These are phyloP conservation scores for Aricia agestis DNA, from an alignment of 1,140 invertebrate genomes.

Conservation along the genomic window DNA sequence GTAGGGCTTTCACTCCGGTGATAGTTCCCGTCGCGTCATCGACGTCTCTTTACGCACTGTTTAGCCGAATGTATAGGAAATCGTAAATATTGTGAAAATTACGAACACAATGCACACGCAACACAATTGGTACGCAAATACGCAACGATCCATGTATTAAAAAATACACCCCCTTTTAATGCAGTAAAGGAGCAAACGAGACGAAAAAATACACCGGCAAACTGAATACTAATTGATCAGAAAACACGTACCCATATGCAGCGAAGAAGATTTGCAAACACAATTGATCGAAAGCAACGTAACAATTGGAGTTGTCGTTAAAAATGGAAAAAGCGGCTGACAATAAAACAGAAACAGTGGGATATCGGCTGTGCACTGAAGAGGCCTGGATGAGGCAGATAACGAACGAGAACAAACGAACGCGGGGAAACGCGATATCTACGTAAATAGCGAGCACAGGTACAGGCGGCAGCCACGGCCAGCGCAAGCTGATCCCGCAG, in stretches of 20 bases:
- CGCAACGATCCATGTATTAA: too few relatives aligned
- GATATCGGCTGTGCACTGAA: slow-evolving; percentile 20
- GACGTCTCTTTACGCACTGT: not conserved
- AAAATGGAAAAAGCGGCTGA: slow-evolving; percentile 9
- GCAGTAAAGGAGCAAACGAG: not conserved
- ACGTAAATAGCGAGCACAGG: slow-evolving; percentile 35
- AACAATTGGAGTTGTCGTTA: slow-evolving; percentile 3
- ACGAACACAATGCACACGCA: too few relatives aligned
- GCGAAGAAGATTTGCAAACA: slow-evolving; percentile 5
- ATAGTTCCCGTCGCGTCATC: not conserved
- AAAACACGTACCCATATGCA: not conserved
- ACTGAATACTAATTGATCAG: not conserved
- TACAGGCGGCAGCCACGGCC: not conserved
- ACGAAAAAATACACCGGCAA: not conserved
- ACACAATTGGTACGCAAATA: too few relatives aligned
- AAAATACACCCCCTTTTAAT: not conserved
- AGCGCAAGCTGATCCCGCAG: not conserved
- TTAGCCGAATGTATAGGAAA: not conserved
- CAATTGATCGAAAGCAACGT: slow-evolving; percentile 5
- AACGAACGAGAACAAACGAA: slow-evolving; percentile 35
- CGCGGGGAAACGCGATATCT: slow-evolving; percentile 30
- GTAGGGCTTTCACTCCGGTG: not conserved
- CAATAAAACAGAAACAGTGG: slow-evolving; percentile 24
- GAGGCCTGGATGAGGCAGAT: slow-evolving; percentile 28
- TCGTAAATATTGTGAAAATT: not conserved